These are phyloP conservation scores for Chroicocephalus ridibundus DNA, from an alignment of 2,113 vertebrate species.

Conservation along the genomic window DNA sequence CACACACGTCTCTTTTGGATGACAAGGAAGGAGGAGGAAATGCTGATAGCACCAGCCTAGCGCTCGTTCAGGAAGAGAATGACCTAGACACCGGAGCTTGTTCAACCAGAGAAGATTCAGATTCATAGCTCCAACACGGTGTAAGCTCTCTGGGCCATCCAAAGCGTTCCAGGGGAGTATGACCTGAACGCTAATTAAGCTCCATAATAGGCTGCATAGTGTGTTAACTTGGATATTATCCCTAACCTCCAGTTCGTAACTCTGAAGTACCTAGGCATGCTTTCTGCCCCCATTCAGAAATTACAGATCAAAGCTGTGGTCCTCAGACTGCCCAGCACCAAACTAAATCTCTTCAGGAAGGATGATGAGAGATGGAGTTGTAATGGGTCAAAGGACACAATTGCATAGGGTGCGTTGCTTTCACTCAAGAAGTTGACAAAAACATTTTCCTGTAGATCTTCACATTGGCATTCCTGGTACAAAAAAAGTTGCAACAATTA, in stretches of 20 bases:
- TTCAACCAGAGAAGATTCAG: neutral
- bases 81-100: neutral
- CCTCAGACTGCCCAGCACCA: neutral
- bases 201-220: neutral
- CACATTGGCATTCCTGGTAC: neutral
- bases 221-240: neutral
- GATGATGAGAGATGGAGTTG: neutral
- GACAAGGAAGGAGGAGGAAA: neutral
- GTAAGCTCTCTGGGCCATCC: neutral
- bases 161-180: neutral
- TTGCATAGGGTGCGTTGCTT: neutral
- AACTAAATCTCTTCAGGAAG: neutral
- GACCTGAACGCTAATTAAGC: neutral
- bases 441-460: neutral
- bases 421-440: neutral
- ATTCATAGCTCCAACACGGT: neutral
- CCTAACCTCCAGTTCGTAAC: neutral
- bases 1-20: neutral
- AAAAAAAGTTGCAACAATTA: neutral
- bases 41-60: neutral
- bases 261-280: neutral
- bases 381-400: neutral
- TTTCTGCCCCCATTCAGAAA: neutral
- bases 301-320: neutral
- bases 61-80: neutral